Conservation (phyloP, 2,113 vertebrate genomes). For the Callipepla squamata region DNA sequence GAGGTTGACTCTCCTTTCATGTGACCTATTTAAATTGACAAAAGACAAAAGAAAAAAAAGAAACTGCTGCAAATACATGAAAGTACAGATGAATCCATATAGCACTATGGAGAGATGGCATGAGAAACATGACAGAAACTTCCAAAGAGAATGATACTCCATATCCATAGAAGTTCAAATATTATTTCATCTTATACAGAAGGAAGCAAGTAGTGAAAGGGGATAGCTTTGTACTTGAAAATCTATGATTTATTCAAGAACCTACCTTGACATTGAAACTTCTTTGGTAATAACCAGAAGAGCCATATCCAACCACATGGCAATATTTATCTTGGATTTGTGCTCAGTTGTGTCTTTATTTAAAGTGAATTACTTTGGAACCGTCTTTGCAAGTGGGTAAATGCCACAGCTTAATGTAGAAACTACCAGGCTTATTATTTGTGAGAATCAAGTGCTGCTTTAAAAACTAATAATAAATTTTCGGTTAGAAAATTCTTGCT, state of each 20-base stretch:
- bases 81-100: background rate
- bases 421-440: background rate
- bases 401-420: background rate
- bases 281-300: background rate
- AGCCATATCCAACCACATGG: background rate
- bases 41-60: background rate
- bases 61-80: background rate
- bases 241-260: background rate
- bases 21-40: background rate
- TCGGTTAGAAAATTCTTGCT: fast-evolving
- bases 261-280: background rate
- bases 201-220: background rate
- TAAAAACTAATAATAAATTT: fast-evolving
- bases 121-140: background rate
- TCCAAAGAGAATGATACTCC: background rate
- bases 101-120: background rate
- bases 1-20: background rate
- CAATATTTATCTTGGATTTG: background rate
- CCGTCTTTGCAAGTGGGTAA: background rate
- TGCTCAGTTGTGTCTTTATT: background rate
- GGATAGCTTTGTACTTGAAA: background rate
- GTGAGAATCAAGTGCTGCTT: fast-evolving
- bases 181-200: background rate
- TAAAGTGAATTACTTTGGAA: background rate
- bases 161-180: background rate